A percentile compares a stretch with the other conserved stretches of the same genome.
Conservation (phyloP, 2,888 invertebrate genomes). For the Endotricha flammealis region DNA sequence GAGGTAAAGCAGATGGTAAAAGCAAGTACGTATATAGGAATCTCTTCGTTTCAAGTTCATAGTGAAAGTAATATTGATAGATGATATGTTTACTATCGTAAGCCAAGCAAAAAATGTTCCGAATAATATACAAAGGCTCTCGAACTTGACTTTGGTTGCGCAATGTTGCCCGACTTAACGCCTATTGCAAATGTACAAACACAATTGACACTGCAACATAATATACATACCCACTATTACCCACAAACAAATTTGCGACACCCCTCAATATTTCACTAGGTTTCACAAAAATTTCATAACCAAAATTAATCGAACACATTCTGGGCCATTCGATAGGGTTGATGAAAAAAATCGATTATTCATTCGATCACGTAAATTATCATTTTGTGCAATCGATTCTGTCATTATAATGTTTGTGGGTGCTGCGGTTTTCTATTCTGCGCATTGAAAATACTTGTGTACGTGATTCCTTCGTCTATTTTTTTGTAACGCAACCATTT, state of each 20-base stretch:
- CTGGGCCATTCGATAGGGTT: conserved; percentile 51
- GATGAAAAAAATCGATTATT: conserved; percentile 56
- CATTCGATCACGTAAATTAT: conserved; percentile 67
- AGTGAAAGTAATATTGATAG: neutral
- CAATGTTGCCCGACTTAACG: conserved; percentile 57
- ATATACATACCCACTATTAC: conserved; percentile 31
- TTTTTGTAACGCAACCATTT: conserved; percentile 44
- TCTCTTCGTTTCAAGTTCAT: neutral
- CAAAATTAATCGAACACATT: conserved; percentile 58
- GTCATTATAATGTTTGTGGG: conserved; percentile 64
- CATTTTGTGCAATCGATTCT: conserved; percentile 68
- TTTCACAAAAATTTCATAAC: conserved; percentile 70
- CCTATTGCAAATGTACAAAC: conserved; percentile 46
- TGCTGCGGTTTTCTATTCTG: conserved; percentile 64
- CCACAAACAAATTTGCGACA: conserved; percentile 48
- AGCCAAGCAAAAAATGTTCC: conserved; percentile 22
- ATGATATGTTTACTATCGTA: conserved; percentile 35
- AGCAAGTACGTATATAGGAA: too few relatives aligned
- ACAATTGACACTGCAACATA: conserved; percentile 46
- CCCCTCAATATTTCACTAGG: conserved; percentile 61
- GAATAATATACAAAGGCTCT: conserved; percentile 27
- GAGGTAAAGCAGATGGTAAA: too few relatives aligned
- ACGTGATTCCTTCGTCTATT: conserved; percentile 65
- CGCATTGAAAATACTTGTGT: conserved; percentile 51
- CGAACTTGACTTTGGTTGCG: conserved; percentile 53